Evolutionary conservation across 2,888 invertebrate genomes (phyloP).

Genomic region (Noctua fimbriata): DNA sequence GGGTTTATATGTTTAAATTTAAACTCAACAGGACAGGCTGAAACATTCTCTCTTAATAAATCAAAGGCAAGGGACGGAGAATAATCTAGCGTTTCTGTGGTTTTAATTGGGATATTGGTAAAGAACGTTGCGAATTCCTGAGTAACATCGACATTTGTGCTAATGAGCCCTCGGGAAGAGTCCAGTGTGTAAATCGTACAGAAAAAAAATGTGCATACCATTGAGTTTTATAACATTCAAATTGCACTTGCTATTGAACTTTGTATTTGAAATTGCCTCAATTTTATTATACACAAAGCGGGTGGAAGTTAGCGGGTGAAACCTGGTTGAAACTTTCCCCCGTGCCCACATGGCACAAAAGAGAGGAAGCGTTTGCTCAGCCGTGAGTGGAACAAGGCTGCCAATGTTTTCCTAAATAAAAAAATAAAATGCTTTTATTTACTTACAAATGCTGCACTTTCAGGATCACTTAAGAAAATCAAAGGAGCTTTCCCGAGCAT

Average conservation of each 20-base stretch:
- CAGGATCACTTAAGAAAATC: conserved; percentile 49
- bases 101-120: too few species aligned
- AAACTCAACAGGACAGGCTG: too few species aligned
- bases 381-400: background rate
- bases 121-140: too few species aligned
- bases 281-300: background rate
- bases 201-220: too few species aligned
- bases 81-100: too few species aligned
- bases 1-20: too few species aligned
- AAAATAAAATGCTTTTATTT: background rate
- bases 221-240: background rate
- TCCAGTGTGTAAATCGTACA: too few species aligned
- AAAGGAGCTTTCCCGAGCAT: conserved; percentile 35
- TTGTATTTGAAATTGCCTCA: background rate
- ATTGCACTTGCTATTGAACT: background rate
- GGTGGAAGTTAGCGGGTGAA: background rate
- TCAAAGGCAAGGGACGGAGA: too few species aligned
- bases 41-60: too few species aligned
- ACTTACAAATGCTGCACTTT: conserved; percentile 44
- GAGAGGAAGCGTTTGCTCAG: background rate
- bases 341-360: background rate
- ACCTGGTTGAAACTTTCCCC: background rate
- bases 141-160: too few species aligned
- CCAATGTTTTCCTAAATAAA: background rate
- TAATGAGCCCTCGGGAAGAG: too few species aligned